A percentile compares a stretch with the other conserved stretches of the same genome.
Evolutionary conservation across 1,140 invertebrate genomes (phyloP).

Genomic region (Brachionus calyciflorus): DNA sequence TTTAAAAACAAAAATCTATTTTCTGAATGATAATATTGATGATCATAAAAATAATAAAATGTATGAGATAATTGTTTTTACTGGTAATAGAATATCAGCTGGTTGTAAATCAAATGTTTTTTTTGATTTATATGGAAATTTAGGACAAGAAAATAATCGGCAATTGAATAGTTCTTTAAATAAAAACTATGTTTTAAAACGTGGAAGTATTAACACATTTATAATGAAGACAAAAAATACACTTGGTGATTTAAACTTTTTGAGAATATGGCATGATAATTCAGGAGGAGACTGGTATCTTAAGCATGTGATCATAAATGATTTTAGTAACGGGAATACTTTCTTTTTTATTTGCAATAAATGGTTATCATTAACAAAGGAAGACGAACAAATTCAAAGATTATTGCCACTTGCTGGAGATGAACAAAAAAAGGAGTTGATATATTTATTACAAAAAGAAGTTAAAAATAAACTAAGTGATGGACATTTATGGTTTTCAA

Average conservation of each 20-base stretch:
- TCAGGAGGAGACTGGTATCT: slow-evolving; percentile 62
- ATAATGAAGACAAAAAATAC: slow-evolving; percentile 60
- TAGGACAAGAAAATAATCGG: not conserved
- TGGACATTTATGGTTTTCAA: slow-evolving; percentile 66
- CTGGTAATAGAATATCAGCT: slow-evolving; percentile 62
- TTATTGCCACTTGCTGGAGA: slow-evolving; percentile 55
- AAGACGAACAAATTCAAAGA: slow-evolving; percentile 64
- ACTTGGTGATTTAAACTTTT: too few species aligned
- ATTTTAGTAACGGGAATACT: slow-evolving; percentile 64
- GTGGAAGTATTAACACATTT: slow-evolving; percentile 62
- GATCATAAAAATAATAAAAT: slow-evolving; percentile 63
- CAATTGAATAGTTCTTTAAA: not conserved
- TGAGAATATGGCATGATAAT: slow-evolving; percentile 56
- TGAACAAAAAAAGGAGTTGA: not conserved
- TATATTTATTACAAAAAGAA: not conserved
- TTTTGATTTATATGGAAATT: not conserved
- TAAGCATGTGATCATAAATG: slow-evolving; percentile 62
- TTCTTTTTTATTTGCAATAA: slow-evolving; percentile 63
- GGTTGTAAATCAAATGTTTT: slow-evolving; percentile 61
- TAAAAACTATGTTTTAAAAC: slow-evolving; percentile 58
- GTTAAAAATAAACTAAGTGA: slow-evolving; percentile 51
- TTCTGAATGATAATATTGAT: slow-evolving; percentile 60
- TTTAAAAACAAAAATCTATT: slow-evolving; percentile 52
- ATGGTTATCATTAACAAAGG: slow-evolving; percentile 66
- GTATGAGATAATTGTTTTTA: slow-evolving; percentile 64